Percentiles rank a stretch among this genome's conserved stretches.
Conservation (phyloP, 2,797 vertebrate genomes). For the Poeciliopsis turneri region DNA sequence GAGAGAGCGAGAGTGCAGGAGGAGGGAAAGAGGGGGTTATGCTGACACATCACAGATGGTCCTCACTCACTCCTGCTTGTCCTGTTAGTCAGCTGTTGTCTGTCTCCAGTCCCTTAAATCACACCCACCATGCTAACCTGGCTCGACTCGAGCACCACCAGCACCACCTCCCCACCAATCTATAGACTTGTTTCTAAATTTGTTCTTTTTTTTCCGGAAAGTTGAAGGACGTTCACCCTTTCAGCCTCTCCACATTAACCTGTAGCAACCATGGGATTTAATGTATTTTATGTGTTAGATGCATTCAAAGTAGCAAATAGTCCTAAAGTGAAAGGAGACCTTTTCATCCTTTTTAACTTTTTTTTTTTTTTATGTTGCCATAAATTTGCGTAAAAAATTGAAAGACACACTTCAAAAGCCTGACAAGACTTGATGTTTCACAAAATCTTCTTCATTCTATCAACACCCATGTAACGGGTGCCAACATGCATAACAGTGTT, state of each 20-base stretch:
- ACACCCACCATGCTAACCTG: slow-evolving; percentile 52
- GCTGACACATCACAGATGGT: slow-evolving; percentile 78
- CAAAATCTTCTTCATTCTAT: not conserved
- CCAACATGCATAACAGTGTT: not conserved
- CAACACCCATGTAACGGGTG: not conserved
- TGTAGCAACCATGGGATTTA: not conserved
- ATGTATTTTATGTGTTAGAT: not conserved
- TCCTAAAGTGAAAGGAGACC: not conserved
- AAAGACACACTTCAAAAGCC: not conserved
- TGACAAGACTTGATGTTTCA: not conserved
- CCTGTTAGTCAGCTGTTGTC: slow-evolving; percentile 69
- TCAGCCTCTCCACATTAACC: not conserved
- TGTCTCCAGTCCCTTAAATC: slow-evolving; percentile 60
- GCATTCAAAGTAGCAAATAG: not conserved
- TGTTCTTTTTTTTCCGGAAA: slow-evolving; percentile 7
- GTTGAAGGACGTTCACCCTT: not conserved
- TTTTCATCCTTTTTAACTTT: no score
- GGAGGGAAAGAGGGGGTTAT: slow-evolving; percentile 37
- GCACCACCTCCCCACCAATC: slow-evolving; percentile 7
- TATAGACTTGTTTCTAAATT: slow-evolving; percentile 28
- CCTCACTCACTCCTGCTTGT: slow-evolving; percentile 54
- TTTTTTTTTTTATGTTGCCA: not conserved
- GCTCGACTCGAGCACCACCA: slow-evolving; percentile 26
- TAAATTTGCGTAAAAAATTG: not conserved
- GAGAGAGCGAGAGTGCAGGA: slow-evolving; percentile 42